Evolutionary conservation across 2,797 vertebrate species (phyloP), one percentile per base, ranked within the genome.

Genomic region (Sebastes cheni): DNA sequence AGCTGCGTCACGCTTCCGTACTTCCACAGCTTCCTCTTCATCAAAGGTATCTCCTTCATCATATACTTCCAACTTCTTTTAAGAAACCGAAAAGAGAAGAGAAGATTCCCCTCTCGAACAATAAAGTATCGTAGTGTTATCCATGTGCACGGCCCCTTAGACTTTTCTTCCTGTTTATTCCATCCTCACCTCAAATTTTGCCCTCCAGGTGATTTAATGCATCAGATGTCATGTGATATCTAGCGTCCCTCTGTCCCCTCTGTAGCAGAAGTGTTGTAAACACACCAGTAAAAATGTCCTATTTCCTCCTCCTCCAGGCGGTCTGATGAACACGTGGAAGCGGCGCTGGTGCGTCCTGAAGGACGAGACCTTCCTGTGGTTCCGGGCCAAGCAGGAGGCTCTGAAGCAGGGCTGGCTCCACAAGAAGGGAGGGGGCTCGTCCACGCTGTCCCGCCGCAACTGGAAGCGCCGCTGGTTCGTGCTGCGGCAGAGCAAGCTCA

Each of bases 391-490:
- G 86, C 98, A 99, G 95, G 98, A 99, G 87, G 98, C 98, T 3
- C 96, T 99, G 88, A 99, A 99, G 91, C 98, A 99, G 88, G 98
- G 98, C 66, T 99, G 98, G 98, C 96, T 99, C 50, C 95, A 97
- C 91, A 99, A 99, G 89, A 99, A 99, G 79, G 98, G 98, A 0
- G 98, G 98, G 0, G 98, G 98, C 75, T 98, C 98, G 2, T 99
- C 98, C 42, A 99, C 98, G 0, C 96, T 99, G 55, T 99, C 98
- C 18, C 93, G 98, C 60, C 96, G 98, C 30, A 99, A 99, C 96
- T 99, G 98, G 98, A 99, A 98, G 90, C 97, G 95, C 56, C 97
- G 98, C 91, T 99, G 98, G 98, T 99, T 99, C 75, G 97, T 99
- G 78, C 96, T 99, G 69, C 96, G 98, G 2, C 98, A 99, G 90